These are phyloP conservation scores for Drosophila arawakana DNA, from an alignment of 1,140 invertebrate genomes.

Conservation along the genomic window DNA sequence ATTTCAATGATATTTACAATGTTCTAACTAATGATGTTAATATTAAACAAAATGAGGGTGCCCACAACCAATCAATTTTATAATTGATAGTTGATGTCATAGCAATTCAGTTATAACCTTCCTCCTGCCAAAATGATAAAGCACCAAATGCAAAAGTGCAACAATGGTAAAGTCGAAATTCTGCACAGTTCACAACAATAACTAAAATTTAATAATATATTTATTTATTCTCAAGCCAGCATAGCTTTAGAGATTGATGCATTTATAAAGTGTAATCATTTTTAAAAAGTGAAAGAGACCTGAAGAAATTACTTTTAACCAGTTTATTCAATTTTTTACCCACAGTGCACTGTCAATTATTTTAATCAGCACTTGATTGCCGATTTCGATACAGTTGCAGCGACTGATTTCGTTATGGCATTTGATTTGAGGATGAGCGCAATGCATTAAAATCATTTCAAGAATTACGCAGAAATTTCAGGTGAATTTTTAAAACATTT, in stretches of 20 bases:
- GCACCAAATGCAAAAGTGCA: conserved; percentile 8
- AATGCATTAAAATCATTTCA: background rate
- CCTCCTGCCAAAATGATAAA: conserved; percentile 19
- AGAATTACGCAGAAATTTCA: background rate
- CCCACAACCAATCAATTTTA: conserved; percentile 54
- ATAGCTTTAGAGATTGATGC: no score
- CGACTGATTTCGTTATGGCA: background rate
- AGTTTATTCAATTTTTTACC: no score
- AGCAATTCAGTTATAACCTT: conserved; percentile 7
- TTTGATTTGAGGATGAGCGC: background rate
- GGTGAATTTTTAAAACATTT: background rate
- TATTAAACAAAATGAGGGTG: conserved; percentile 1
- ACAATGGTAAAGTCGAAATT: no score
- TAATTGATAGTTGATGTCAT: conserved; percentile 61
- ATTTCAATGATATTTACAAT: conserved; percentile 2
- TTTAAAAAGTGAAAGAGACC: no score
- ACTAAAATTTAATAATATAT: no score
- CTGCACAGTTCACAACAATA: no score
- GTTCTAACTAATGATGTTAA: background rate
- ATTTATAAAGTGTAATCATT: no score
- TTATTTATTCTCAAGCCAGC: no score
- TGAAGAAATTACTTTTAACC: no score
- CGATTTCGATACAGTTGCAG: conserved; percentile 17
- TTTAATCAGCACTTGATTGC: conserved; percentile 44
- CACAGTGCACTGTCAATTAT: conserved; percentile 25